Percentiles rank a stretch among this genome's conserved stretches.
Evolutionary conservation across 2,797 vertebrate genomes (phyloP).

Genomic region (Parauchenoglanis punctatus): DNA sequence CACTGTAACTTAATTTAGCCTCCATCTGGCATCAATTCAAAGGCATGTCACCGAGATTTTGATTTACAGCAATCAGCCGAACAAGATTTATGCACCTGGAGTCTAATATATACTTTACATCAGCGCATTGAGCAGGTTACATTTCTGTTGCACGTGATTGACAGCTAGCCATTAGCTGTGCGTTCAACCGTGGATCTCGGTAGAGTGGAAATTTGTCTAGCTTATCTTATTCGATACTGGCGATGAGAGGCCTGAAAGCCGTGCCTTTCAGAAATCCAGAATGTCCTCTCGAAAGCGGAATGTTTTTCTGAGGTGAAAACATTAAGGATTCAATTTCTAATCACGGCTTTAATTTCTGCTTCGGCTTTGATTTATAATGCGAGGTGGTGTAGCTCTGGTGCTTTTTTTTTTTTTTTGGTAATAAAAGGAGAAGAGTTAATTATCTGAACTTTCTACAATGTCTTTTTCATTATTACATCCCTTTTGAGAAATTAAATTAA

Average conservation of each 20-base stretch:
- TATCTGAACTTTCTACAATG: background rate
- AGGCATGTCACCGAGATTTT: slow-evolving; percentile 34
- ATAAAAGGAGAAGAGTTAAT: background rate
- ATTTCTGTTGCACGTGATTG: slow-evolving; percentile 36
- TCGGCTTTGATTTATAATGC: background rate
- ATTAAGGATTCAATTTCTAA: background rate
- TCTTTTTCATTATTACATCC: background rate
- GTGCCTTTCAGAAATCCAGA: background rate
- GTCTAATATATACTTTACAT: slow-evolving; percentile 8
- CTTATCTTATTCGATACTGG: slow-evolving; percentile 29
- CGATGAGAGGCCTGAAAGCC: slow-evolving; percentile 20
- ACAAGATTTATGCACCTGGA: slow-evolving; percentile 39
- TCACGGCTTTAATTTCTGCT: background rate
- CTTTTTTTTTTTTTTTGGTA: background rate
- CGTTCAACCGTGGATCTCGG: background rate
- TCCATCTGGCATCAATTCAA: slow-evolving; percentile 43
- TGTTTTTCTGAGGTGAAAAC: background rate
- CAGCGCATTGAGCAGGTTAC: slow-evolving; percentile 16
- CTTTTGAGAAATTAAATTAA: background rate
- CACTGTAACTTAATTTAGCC: slow-evolving; percentile 43
- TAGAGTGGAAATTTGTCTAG: background rate
- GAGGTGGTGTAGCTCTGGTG: background rate
- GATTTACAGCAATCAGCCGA: slow-evolving; percentile 47
- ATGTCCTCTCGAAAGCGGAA: background rate
- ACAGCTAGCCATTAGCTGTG: slow-evolving; percentile 31